Evolutionary conservation across 1,140 invertebrate genomes (phyloP), one percentile per base, ranked within the genome.

Genomic region (Hydropsyche tenuis): DNA sequence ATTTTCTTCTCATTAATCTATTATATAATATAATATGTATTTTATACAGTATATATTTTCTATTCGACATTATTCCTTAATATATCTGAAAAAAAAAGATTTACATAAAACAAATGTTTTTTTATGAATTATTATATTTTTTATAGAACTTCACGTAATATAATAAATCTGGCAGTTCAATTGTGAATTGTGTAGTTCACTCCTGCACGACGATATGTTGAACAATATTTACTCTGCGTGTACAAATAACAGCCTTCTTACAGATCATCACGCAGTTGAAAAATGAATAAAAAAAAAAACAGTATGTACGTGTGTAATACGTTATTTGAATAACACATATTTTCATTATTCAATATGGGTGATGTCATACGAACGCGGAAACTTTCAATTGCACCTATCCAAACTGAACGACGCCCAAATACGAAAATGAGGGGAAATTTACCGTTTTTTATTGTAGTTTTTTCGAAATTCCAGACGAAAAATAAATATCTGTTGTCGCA

Each of bases 211-310:
- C 37, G 30, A 65, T 65, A 65, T 25, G 37, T 63, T n/a, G 45
- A 22, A 68, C 65, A 68, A 68, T 68, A 68, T 68, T 68, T 45
- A 22, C 45, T 48, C 45, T 43, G 43, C 65, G 65, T 60, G 45
- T 37, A 22, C 45, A 68, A 68, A 68, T 48, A 68, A 27, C 43
- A 48, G 11, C n/a, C 65, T 68, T 45, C 30, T 65, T 43, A 23
- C 22, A 22, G 23, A 23, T n/a, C 22, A 60, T 60, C 16, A 22
- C n/a, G n/a, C n/a, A n/a, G n/a, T 37, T 37, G 30, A 37, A 37
- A 37, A 37, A 37, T 9, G 30, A 9, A 37, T 9, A 9, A 37
- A 37, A 37, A 37, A 37, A 37, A 37, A 37, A 37, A 3, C 3
- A 3, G 16, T 48, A 25, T 25, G 51, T 20, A 53, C 51, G 18